Evolutionary conservation across 2,888 invertebrate genomes (phyloP).

Genomic region (Tiliacea citrago): DNA sequence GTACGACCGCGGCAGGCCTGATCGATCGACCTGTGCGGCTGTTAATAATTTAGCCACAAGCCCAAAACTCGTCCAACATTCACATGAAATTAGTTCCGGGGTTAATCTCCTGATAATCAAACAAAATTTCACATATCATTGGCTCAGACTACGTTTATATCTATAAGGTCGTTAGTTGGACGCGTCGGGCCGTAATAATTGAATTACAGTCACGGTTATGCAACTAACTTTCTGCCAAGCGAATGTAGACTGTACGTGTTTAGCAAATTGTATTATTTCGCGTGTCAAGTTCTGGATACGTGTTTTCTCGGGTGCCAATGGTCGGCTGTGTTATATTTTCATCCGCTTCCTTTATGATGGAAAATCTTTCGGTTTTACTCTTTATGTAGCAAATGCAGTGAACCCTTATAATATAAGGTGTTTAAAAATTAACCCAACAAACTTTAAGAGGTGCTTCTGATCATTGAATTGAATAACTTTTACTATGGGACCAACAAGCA

Average conservation of each 20-base stretch:
- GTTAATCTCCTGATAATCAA: slow-evolving; percentile 57
- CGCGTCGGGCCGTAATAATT: slow-evolving; percentile 86
- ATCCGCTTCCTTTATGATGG: slow-evolving; percentile 42
- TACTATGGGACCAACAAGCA: no score
- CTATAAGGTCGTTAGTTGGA: slow-evolving; percentile 85
- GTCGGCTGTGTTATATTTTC: slow-evolving; percentile 50
- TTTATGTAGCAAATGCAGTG: neutral
- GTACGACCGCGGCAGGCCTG: no score
- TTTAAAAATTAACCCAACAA: no score
- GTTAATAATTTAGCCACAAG: no score
- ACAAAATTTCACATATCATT: slow-evolving; percentile 66
- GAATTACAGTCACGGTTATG: slow-evolving; percentile 82
- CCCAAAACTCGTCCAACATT: slow-evolving; percentile 30
- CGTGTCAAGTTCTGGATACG: slow-evolving; percentile 44
- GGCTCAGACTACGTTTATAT: slow-evolving; percentile 60
- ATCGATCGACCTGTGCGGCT: no score
- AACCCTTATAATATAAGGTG: no score
- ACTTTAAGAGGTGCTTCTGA: no score
- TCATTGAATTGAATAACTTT: no score
- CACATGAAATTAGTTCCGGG: slow-evolving; percentile 50
- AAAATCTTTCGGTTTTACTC: slow-evolving; percentile 44
- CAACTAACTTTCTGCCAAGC: slow-evolving; percentile 64
- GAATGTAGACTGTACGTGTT: slow-evolving; percentile 56
- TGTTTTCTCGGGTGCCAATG: slow-evolving; percentile 54
- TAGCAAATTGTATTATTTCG: slow-evolving; percentile 63